Conservation (phyloP, 2,888 invertebrate species). For the Periphyllus acericola region DNA sequence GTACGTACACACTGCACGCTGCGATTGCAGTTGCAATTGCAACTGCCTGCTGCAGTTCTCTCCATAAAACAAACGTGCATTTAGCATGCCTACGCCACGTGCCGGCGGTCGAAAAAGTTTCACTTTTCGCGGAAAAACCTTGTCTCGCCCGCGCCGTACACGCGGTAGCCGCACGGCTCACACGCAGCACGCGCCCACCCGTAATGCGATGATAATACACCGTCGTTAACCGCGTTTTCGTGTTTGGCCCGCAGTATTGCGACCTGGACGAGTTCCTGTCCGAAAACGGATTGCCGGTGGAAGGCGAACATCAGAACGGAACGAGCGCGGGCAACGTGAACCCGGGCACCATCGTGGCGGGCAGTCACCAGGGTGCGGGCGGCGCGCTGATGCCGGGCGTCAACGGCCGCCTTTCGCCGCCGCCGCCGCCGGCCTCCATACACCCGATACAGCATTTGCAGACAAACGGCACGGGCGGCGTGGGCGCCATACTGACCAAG, state of each 20-base stretch:
- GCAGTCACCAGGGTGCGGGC: slow-evolving; percentile 45
- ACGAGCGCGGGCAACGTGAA: slow-evolving; percentile 54
- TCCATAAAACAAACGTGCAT: no score
- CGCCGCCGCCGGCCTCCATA: slow-evolving; percentile 44
- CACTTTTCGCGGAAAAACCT: no score
- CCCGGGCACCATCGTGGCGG: slow-evolving; percentile 42
- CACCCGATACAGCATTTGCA: slow-evolving; percentile 62
- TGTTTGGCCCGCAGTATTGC: slow-evolving; percentile 79
- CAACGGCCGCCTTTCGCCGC: slow-evolving; percentile 42
- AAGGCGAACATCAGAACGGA: slow-evolving; percentile 69
- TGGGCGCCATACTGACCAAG: slow-evolving; percentile 76
- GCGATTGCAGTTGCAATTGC: no score
- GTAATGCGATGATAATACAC: no score
- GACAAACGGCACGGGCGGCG: slow-evolving; percentile 59
- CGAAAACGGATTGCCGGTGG: slow-evolving; percentile 92
- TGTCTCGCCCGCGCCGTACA: no score
- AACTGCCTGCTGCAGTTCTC: no score
- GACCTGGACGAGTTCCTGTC: slow-evolving; percentile 96
- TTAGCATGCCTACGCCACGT: no score
- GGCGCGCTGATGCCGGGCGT: slow-evolving; percentile 43
- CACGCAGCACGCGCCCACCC: no score
- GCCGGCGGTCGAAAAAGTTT: no score
- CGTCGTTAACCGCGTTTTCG: no score
- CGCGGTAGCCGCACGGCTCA: no score
- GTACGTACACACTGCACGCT: no score